These are phyloP conservation scores for Lasius fuliginosus DNA, from an alignment of 2,888 invertebrate genomes.

Conservation along the genomic window DNA sequence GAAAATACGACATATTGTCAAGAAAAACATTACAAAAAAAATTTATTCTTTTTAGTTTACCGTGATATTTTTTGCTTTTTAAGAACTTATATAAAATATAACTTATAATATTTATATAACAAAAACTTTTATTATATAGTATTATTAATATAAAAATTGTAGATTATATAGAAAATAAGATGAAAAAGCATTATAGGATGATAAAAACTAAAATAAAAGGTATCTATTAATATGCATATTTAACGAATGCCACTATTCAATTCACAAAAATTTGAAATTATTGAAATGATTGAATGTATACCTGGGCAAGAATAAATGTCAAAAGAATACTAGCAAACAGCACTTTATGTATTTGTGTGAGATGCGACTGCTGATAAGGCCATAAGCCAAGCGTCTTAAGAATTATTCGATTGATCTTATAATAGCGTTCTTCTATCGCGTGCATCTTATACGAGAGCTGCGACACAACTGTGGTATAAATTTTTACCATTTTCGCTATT, in stretches of 20 bases:
- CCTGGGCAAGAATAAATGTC: conserved; percentile 49
- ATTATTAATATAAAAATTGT: not conserved
- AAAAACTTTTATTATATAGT: not conserved
- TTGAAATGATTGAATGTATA: not conserved
- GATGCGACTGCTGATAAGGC: conserved; percentile 30
- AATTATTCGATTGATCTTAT: conserved; percentile 35
- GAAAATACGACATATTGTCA: not conserved
- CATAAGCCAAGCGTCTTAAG: conserved; percentile 43
- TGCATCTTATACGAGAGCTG: not conserved
- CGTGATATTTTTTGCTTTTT: not conserved
- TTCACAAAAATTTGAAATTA: not conserved
- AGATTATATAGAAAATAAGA: not conserved
- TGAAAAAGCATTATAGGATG: not conserved
- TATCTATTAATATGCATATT: not conserved
- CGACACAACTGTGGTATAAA: not conserved
- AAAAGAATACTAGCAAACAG: not conserved
- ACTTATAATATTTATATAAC: not conserved
- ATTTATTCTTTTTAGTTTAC: not conserved
- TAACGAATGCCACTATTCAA: not conserved
- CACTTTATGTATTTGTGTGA: not conserved
- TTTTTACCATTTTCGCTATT: not conserved
- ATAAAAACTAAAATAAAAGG: not conserved
- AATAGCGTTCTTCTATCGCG: conserved; percentile 29
- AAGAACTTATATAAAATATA: not conserved
- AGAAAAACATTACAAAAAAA: not conserved